Evolutionary conservation across 2,113 vertebrate species (phyloP).

Genomic region (Urocolius indicus): DNA sequence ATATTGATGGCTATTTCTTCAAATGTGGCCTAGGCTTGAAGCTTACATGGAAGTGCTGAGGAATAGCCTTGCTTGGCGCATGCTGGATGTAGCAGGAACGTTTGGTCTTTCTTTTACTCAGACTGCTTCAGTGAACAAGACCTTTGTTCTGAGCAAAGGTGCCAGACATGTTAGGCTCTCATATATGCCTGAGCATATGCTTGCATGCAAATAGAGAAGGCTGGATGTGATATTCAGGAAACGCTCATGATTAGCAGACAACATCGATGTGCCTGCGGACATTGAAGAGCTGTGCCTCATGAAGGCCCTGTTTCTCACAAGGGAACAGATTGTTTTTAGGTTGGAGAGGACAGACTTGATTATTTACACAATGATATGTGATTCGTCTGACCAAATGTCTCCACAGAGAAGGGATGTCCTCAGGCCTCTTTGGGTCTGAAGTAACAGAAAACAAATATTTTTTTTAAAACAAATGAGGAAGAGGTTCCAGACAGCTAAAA

Average conservation of each 20-base stretch:
- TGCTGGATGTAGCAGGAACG: background rate
- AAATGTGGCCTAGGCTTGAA: background rate
- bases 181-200: background rate
- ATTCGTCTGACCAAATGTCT: background rate
- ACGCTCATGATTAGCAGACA: background rate
- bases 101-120: background rate
- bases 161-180: background rate
- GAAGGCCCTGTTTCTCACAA: background rate
- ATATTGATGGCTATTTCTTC: background rate
- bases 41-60: background rate
- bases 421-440: background rate
- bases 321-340: background rate
- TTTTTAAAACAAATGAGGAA: background rate
- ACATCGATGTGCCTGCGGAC: background rate
- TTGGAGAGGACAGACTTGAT: background rate
- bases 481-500: background rate
- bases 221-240: background rate
- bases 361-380: background rate
- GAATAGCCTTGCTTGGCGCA: background rate
- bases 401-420: background rate
- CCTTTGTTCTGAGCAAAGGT: conserved; percentile 19
- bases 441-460: background rate
- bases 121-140: conserved; percentile 6
- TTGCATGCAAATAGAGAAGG: background rate
- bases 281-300: background rate